These are phyloP conservation scores for Axea sp. DNA, from an alignment of 2,888 invertebrate species.

Conservation along the genomic window DNA sequence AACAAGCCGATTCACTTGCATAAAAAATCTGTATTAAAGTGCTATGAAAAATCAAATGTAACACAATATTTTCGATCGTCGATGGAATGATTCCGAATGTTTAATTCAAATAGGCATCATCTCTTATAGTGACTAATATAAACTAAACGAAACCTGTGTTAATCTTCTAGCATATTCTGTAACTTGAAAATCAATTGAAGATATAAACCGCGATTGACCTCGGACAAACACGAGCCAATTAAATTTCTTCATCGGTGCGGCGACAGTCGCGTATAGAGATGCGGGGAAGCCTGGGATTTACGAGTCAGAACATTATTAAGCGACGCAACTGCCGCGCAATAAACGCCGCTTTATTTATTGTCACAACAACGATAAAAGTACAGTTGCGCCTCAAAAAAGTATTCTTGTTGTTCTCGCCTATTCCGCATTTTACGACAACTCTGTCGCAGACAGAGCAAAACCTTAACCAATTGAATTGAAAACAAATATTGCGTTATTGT, in stretches of 20 bases:
- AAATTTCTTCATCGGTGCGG: conserved; percentile 47
- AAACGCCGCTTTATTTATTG: conserved; percentile 61
- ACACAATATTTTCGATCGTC: too few relatives aligned
- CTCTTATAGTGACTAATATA: too few relatives aligned
- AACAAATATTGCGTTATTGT: conserved; percentile 44
- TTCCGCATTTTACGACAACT: conserved; percentile 42
- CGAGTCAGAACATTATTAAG: conserved; percentile 57
- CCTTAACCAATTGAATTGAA: conserved; percentile 38
- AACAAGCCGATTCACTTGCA: too few relatives aligned
- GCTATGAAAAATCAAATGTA: too few relatives aligned
- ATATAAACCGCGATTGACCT: conserved; percentile 58
- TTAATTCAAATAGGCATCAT: too few relatives aligned
- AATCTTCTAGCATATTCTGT: conserved; percentile 43
- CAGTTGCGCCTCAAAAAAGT: conserved; percentile 54
- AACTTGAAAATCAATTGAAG: conserved; percentile 56
- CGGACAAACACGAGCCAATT: conserved; percentile 56
- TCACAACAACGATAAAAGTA: conserved; percentile 56
- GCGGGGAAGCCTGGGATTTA: conserved; percentile 46
- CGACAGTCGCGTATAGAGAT: conserved; percentile 41
- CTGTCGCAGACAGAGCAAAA: conserved; percentile 22
- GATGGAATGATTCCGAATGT: too few relatives aligned
- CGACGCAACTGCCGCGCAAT: conserved; percentile 59
- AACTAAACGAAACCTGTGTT: conserved; percentile 26
- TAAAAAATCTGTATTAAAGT: too few relatives aligned
- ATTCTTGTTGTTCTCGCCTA: conserved; percentile 37